phyloP scores from a whole-genome alignment of 2,797 vertebrate species.

The Urocyon cinereoargenteus region DNA sequence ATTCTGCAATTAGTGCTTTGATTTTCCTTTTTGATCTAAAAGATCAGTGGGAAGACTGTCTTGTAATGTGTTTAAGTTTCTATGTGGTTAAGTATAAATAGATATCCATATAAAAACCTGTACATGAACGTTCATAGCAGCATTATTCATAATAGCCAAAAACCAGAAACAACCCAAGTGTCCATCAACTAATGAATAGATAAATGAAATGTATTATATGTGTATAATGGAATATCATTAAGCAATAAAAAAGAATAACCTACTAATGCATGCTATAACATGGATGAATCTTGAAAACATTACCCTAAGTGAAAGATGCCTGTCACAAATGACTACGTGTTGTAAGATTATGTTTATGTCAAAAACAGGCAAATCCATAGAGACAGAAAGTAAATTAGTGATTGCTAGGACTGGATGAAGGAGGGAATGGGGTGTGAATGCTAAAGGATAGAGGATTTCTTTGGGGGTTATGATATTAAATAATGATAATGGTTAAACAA shows the following conservation, averaged over 20 bases:
- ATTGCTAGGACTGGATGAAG: background rate
- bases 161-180: background rate
- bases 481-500: background rate
- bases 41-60: background rate
- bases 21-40: slow-evolving; percentile 10
- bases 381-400: background rate
- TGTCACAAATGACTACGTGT: background rate
- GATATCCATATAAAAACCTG: background rate
- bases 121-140: background rate
- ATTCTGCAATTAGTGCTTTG: background rate
- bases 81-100: background rate
- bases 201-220: background rate
- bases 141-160: background rate
- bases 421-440: background rate
- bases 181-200: background rate
- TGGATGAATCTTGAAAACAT: background rate
- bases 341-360: background rate
- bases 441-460: background rate
- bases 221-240: background rate
- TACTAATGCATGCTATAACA: background rate
- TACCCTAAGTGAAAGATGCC: background rate
- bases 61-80: slow-evolving; percentile 1
- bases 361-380: background rate
- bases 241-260: background rate
- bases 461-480: background rate